Base-by-base conservation (phyloP, 2,797 vertebrate species). In the Malurus splendens region DNA sequence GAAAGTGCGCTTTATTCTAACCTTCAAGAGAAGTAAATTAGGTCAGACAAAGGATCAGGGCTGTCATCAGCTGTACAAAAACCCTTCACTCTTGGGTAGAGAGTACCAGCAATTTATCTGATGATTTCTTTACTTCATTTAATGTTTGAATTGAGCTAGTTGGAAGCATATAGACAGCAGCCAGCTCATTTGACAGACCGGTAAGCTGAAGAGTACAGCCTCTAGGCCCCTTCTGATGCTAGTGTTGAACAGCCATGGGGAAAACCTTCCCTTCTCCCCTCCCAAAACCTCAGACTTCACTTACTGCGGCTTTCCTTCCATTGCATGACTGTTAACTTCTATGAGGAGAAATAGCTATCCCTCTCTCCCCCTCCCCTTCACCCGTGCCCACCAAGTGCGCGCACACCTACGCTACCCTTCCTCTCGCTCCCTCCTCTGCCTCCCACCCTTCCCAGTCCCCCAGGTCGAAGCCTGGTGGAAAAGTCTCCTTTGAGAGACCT, bases 1-100 rank as follows among this genome's bases (percentile, higher is more conserved):
- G 90, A 93, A 95, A 90, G 89, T 30, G 17, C 1, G 71, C 86
- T 96, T 94, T 92, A 64, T 95, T 96, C 87, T 96, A 96, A 97
- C 95, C 96, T 96, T 95, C 95, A 95, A 96, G 95, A 94, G 95
- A 97, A 97, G 95, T 97, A 97, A 97, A 97, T 97, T 97, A 96
- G 96, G 97, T 96, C 96, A 97, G 96, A 97, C 94, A 96, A 97
- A 97, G 97, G 95, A 96, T 92, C 86, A 75, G 77, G 39, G 79
- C 96, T 96, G 96, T 97, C 96, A 94, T 93, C 94, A 82, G 92
- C 94, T 87, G 87, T 94, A 93, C 94, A 93, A 86, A 93, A 93
- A 50, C 73, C 84, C 82, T 96, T 95, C 95, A 89, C 87, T 96
- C 95, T 94, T 75, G 68, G 67, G 85, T 52, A 87, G 89, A 67